These are phyloP conservation scores for Steinernema scapterisci DNA, from an alignment of 2,888 invertebrate genomes.

Conservation along the genomic window DNA sequence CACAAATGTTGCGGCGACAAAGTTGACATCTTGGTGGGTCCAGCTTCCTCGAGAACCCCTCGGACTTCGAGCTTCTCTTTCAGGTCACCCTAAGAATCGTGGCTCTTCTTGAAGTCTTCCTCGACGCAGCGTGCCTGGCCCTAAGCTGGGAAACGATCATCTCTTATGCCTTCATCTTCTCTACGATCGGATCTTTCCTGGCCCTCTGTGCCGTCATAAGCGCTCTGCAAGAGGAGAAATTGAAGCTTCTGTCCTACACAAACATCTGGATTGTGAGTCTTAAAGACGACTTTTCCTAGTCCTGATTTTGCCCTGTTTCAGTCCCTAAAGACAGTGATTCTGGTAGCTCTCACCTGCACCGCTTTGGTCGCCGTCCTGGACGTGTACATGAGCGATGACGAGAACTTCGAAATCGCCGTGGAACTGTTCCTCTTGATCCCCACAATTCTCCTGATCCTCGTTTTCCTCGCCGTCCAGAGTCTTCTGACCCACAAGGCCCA, in stretches of 20 bases:
- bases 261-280: slow-evolving; percentile 31
- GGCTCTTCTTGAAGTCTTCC: slow-evolving; percentile 21
- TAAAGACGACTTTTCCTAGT: too few species aligned
- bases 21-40: slow-evolving; percentile 1
- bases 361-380: slow-evolving; percentile 25
- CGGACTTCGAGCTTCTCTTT: too few species aligned
- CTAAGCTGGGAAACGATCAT: slow-evolving; percentile 23
- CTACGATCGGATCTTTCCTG: slow-evolving; percentile 26
- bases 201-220: slow-evolving; percentile 33
- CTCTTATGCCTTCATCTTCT: slow-evolving; percentile 15
- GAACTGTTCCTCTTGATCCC: slow-evolving; percentile 9
- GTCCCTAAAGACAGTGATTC: slow-evolving; percentile 27
- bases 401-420: neutral
- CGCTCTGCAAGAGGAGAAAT: slow-evolving; percentile 33
- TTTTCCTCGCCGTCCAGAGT: slow-evolving; percentile 29
- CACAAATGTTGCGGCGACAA: slow-evolving; percentile 25
- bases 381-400: slow-evolving; percentile 24
- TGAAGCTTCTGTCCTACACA: slow-evolving; percentile 27
- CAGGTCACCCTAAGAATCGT: slow-evolving; percentile 14
- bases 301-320: neutral
- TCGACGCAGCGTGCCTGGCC: slow-evolving; percentile 29
- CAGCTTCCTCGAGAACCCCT: too few species aligned
- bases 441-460: slow-evolving; percentile 10
- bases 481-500: slow-evolving; percentile 25
- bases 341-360: slow-evolving; percentile 19